Evolutionary conservation across 2,888 invertebrate genomes (phyloP).

Genomic region (Heteropelma amictum): DNA sequence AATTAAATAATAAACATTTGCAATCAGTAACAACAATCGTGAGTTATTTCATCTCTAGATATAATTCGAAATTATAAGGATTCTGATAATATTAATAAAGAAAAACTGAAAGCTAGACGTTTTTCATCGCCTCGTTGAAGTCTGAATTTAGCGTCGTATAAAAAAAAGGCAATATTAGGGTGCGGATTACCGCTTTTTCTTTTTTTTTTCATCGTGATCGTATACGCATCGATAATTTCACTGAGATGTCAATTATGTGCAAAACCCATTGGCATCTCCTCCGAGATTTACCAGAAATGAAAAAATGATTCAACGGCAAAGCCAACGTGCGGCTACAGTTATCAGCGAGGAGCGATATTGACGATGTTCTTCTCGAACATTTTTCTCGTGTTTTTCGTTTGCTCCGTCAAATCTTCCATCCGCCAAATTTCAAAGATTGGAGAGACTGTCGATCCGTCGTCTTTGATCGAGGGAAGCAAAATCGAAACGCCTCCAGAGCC

Average conservation of each 20-base stretch:
- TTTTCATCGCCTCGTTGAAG: not conserved
- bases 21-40: no score
- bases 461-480: not conserved
- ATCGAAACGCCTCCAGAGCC: not conserved
- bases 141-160: not conserved
- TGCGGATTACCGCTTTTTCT: no score
- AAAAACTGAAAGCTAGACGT: no score
- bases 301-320: slow-evolving; percentile 8
- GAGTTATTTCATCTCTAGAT: no score
- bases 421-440: not conserved
- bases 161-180: no score
- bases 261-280: no score
- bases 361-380: not conserved
- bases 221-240: not conserved
- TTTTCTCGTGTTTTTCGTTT: slow-evolving; percentile 10
- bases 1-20: no score
- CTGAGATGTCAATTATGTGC: not conserved
- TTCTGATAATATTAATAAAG: no score
- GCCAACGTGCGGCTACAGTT: not conserved
- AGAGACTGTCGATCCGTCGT: not conserved
- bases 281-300: not conserved
- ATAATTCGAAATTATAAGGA: no score
- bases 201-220: slow-evolving; percentile 2
- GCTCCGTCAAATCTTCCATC: not conserved
- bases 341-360: not conserved